Evolutionary conservation across 2,113 vertebrate species (phyloP), one percentile per base, ranked within the genome.

Genomic region (Bombycilla garrulus): DNA sequence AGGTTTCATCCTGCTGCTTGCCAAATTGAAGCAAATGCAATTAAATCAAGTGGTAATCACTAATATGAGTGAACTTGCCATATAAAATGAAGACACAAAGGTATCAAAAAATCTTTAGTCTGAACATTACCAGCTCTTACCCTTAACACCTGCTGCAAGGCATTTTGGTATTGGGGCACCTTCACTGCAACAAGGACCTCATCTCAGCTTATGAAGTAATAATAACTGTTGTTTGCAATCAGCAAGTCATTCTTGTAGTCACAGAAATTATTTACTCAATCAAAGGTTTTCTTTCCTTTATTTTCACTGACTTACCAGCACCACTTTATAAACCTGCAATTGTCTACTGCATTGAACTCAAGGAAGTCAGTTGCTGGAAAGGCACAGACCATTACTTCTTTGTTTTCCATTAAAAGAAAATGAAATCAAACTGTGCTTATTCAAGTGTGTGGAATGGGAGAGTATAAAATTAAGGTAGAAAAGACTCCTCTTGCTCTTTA

Each of bases 381-480:
- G 81, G 92, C 60, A 92, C 91, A 96, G 86, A 84, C 72, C 90
- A 92, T 93, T 95, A 92, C 82, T 88, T 83, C 76, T 92, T 95
- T 86, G 56, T 92, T 96, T 96, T 94, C 82, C 90, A 91, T 96
- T 95, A 95, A 86, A 88, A 88, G 69, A 95, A 96, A 94, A 96
- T 90, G 80, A 93, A 95, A 92, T 67, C 90, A 90, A 95, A 97
- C 82, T 92, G 93, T 88, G 94, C 88, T 96, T 60, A 22, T 83
- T 94, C 69, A 44, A 92, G 64, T 74, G 80, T 71, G 76, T 60
- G 64, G 73, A 97, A 95, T 61, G 51, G 77, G 31, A 89, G 45
- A 92, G 36, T 60, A 95, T 57, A 96, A 93, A 95, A 96, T 81
- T 83, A 86, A 94, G 53, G 73, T 66, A 83, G 67, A 86, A 95